A percentile compares a stretch with the other conserved stretches of the same genome.
Evolutionary conservation across 2,888 invertebrate species (phyloP).

Genomic region (Galerucella nymphaeae): DNA sequence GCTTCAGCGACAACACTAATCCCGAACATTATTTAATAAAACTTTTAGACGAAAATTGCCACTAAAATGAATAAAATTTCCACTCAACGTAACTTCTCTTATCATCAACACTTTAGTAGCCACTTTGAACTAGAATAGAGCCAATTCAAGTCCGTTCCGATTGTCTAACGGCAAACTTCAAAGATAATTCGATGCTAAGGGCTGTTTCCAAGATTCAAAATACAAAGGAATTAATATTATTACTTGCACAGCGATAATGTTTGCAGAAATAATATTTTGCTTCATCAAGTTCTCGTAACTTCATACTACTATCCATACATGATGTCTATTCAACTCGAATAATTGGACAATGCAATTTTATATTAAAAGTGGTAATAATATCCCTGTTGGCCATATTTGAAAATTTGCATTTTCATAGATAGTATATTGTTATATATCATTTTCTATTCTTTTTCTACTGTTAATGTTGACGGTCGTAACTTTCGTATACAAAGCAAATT

Average conservation of each 20-base stretch:
- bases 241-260: slow-evolving; percentile 34
- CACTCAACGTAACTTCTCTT: not conserved
- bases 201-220: slow-evolving; percentile 29
- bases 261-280: slow-evolving; percentile 38
- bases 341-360: slow-evolving; percentile 10
- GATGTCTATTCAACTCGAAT: slow-evolving; percentile 18
- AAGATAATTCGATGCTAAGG: slow-evolving; percentile 25
- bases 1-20: no score
- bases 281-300: slow-evolving; percentile 30
- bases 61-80: not conserved
- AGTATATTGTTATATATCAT: no score
- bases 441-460: no score
- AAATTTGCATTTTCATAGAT: no score
- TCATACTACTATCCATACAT: slow-evolving; percentile 1
- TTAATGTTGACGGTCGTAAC: slow-evolving; percentile 7
- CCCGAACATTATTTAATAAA: no score
- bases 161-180: slow-evolving; percentile 17
- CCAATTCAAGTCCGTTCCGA: slow-evolving; percentile 9
- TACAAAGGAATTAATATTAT: slow-evolving; percentile 33
- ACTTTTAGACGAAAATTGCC: no score
- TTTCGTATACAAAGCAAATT: slow-evolving; percentile 15
- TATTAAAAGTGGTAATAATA: not conserved
- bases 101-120: not conserved
- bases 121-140: slow-evolving; percentile 12
- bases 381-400: no score